Base-by-base conservation (phyloP, 1,140 invertebrate genomes). In the Leptopilina clavipes region DNA sequence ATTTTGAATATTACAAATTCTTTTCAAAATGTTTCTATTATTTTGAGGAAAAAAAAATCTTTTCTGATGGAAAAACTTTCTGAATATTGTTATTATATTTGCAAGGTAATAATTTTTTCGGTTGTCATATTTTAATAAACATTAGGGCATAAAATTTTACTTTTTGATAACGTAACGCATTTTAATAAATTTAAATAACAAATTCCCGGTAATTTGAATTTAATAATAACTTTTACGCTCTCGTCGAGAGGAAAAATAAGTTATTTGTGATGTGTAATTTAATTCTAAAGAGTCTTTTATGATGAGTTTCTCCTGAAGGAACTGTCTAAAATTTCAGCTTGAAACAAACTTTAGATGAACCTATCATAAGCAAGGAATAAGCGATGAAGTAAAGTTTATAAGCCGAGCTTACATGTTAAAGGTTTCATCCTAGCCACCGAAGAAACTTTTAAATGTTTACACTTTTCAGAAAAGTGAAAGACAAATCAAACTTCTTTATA, bases 281-380 rank as follows among this genome's bases (percentile, higher is more conserved):
- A 52, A 52, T 52, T 52, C 6, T 17, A 52, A n/a, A 52, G 14
- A 31, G 12, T 31, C 11, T 31, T 65, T 65, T 65, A 8, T 65
- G 12, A n/a, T 37, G 25, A 65, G 59, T 31, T 65, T 31, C 22
- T 12, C 12, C 12, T 31, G 14, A 17, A 17, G 48, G 14, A 65
- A 65, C 22, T 37, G 59, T 31, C 25, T 65, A 31, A 31, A 65
- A 31, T 65, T 65, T 65, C 14, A 65, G 59, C 59, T 65, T 65
- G 14, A 31, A n/a, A 65, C 22, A 65, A 65, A 65, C 59, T 65
- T 65, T 65, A 65, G 12, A 31, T 31, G 14, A 31, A 65, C 22
- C 59, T 65, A 65, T 65, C 59, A 31, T 31, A 65, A 37, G 59
- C 22, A 65, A 65, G 59, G 25, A 59, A 59, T 59, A 59, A 59